Base-by-base conservation (phyloP, 2,113 vertebrate genomes). In the Eonycteris spelaea region DNA sequence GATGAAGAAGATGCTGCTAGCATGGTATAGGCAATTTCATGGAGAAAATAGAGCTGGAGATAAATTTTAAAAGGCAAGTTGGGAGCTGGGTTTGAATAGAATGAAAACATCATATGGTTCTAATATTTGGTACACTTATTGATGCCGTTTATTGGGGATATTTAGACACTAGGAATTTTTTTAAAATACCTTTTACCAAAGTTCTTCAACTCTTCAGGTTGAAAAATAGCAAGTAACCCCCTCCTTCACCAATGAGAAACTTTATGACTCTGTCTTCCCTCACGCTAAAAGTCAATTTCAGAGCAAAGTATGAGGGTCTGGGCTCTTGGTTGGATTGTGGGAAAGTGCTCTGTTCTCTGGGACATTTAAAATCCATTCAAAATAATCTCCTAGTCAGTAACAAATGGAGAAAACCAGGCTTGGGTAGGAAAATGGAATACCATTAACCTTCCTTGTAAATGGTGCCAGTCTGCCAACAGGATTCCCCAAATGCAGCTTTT, bases 351-450 rank as follows among this genome's bases (percentile, higher is more conserved):
- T 96, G 33, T 38, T 96, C 75, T 63, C n/a, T 35, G 35, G 94
- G 53, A 57, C n/a, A 83, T 86, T 90, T 65, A 91, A 93, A 93
- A 78, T 92, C 35, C 45, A 73, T 86, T 93, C 33, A 82, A 57
- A 96, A 90, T 87, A 83, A 91, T 90, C 68, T 95, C 43, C 33
- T 40, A 45, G 30, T 73, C 45, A 67, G 63, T 55, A 88, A 28
- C 61, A 75, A 21, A 38, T 33, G 30, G 22, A 92, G 90, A 86
- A 96, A 95, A 80, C 26, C 43, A 78, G 28, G 22, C 22, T 51
- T 73, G 19, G 26, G 43, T 35, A 48, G 38, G 86, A 94, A 93
- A 85, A 70, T 59, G 63, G 30, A 74, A 84, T 40, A 43, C 21
- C 40, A 30, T 45, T 61, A 96, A 77, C 4, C 26, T 70, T 75